Evolutionary conservation across 2,797 vertebrate species (phyloP).

Genomic region (Microctenopoma steveboyesi): DNA sequence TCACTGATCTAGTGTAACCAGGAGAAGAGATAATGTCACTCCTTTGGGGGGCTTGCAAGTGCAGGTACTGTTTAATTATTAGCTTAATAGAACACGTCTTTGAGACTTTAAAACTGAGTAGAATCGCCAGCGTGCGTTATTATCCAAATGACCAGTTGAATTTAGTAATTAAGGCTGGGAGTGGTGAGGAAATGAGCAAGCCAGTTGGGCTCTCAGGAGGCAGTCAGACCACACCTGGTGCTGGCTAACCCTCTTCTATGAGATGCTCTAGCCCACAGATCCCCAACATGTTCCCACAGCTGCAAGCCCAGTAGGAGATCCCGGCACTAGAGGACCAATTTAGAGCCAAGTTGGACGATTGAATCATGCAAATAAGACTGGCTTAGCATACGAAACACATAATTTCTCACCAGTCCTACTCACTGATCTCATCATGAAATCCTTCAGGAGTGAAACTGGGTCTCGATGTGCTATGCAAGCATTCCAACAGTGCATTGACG

Average conservation of each 20-base stretch:
- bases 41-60: constrained; percentile 37
- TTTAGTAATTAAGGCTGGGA: constrained; percentile 65
- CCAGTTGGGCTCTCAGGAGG: constrained; percentile 55
- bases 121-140: constrained; percentile 60
- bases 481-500: constrained; percentile 51
- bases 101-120: constrained; percentile 46
- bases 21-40: constrained; percentile 55
- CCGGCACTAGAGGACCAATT: constrained; percentile 58
- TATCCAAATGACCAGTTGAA: constrained; percentile 71
- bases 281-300: constrained; percentile 63
- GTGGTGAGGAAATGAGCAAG: constrained; percentile 39
- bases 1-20: constrained; percentile 56
- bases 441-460: constrained; percentile 62
- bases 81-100: constrained; percentile 61
- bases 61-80: constrained; percentile 71
- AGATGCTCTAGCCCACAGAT: constrained; percentile 47
- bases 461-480: constrained; percentile 62
- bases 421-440: constrained; percentile 62
- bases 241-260: constrained; percentile 58
- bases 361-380: constrained; percentile 59
- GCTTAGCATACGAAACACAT: constrained; percentile 63
- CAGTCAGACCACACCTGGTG: constrained; percentile 63
- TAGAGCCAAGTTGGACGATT: constrained; percentile 65
- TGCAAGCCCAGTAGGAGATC: constrained; percentile 63
- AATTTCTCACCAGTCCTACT: constrained; percentile 56